These are phyloP conservation scores for Trichoplax adhaerens DNA, from an alignment of 37 sponge, comb jelly and placozoan genomes.

Conservation along the genomic window DNA sequence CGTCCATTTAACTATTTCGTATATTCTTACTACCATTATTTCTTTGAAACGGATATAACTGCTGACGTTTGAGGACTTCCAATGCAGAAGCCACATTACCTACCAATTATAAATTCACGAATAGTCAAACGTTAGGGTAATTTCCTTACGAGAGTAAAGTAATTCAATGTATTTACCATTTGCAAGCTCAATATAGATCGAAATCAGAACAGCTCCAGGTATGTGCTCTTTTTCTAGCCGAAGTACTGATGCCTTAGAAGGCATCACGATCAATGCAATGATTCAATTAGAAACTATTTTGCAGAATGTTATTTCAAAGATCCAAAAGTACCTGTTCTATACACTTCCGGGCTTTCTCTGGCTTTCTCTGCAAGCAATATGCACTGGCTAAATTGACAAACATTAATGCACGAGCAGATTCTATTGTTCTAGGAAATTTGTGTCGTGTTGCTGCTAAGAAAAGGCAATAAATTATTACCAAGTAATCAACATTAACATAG, in stretches of 20 bases:
- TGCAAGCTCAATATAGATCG: slow-evolving; percentile 77
- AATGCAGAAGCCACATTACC: slow-evolving; percentile 9
- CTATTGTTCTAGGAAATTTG: slow-evolving; percentile 22
- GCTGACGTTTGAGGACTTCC: too few species aligned
- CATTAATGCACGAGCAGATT: slow-evolving; percentile 30
- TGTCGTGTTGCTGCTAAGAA: slow-evolving; percentile 6
- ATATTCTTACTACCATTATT: too few species aligned
- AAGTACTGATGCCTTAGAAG: too few species aligned
- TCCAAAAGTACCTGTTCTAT: slow-evolving; percentile 19
- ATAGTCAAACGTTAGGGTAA: neutral
- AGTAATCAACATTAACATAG: too few species aligned
- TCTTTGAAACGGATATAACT: too few species aligned
- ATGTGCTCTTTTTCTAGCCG: slow-evolving; percentile 16
- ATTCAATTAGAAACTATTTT: too few species aligned
- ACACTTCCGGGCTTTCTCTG: slow-evolving; percentile 51
- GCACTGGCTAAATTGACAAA: slow-evolving; percentile 42
- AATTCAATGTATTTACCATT: slow-evolving; percentile 22
- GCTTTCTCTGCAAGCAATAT: slow-evolving; percentile 37
- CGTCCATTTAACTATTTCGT: too few species aligned
- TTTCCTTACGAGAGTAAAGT: too few species aligned
- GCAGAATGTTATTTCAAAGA: too few species aligned
- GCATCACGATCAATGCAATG: too few species aligned
- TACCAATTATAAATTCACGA: neutral
- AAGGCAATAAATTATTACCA: neutral
- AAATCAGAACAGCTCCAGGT: slow-evolving; percentile 52